Base-by-base conservation (phyloP, 1,140 invertebrate genomes). In the Ooceraea biroi region DNA sequence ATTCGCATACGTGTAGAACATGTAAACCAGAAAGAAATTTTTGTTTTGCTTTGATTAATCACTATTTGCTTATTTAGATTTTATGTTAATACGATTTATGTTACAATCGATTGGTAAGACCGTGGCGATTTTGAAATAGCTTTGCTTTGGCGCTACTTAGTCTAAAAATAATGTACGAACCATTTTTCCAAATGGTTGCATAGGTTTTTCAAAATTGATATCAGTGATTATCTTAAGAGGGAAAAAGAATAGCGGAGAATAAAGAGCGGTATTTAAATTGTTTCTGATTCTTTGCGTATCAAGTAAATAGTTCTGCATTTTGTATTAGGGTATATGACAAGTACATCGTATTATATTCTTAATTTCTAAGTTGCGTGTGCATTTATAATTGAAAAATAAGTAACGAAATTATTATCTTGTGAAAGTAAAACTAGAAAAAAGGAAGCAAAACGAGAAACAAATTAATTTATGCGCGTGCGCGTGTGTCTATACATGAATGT, bases 1-100 rank as follows among this genome's bases (percentile, higher is more conserved):
- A 14, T 68, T 58, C 8, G 36, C 50, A 11, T 66, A 57, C 50
- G 65, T 80, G 76, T 69, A 80, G 76, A 80, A 80, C 71, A n/a
- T 80, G 48, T 69, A 80, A 80, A 71, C 57, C 3, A 69, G 1
- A 10, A 76, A 50, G 8, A 65, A 52, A 36, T 36, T 7, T n/a
- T n/a, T n/a, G n/a, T n/a, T n/a, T n/a, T n/a, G 36, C 36, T 44
- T 46, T 1, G 11, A 77, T 60, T 76, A 30, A 36, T 48, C 7
- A 36, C 2, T 36, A 36, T 36, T 27, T 11, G 0, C 25, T 30
- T 63, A 48, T 48, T 44, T 58, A 57, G 22, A 44, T 41, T 60
- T 1, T 57, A 14, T 14, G 17, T 3, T 36, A 36, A 36, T 8
- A 55, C 27, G 8, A 27, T 46, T 61, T 12, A 74, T 3, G 61